phyloP scores from a whole-genome alignment of 2,888 invertebrate species.

The Nymphalis c-album region DNA sequence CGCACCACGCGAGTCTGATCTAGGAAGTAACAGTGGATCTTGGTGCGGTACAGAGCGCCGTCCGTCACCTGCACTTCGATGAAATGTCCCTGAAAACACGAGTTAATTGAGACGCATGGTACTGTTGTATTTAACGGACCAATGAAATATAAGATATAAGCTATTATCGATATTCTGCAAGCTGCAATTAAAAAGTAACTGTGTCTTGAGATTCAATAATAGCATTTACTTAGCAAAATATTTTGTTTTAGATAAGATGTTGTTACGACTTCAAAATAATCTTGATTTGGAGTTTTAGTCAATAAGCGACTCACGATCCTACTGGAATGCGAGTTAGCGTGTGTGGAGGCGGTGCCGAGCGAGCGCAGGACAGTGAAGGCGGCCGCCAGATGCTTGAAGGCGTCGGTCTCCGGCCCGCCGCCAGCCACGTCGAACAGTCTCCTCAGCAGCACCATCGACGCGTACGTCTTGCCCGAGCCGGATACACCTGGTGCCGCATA shows the following conservation, averaged over 20 bases:
- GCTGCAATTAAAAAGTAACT: no score
- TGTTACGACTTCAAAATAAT: not conserved
- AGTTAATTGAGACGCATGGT: not conserved
- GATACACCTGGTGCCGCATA: conserved; percentile 86
- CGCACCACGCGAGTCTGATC: conserved; percentile 96
- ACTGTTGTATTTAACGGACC: no score
- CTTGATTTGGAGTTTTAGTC: no score
- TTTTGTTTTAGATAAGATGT: not conserved
- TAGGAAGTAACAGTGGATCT: conserved; percentile 97
- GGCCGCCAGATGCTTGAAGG: conserved; percentile 96
- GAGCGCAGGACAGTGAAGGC: conserved; percentile 96
- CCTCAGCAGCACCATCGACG: conserved; percentile 93
- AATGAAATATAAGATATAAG: no score
- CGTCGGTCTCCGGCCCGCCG: conserved; percentile 96
- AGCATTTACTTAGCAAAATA: no score
- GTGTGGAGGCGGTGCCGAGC: conserved; percentile 94
- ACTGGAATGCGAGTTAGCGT: conserved; percentile 94
- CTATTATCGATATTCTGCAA: no score
- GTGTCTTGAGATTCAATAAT: not conserved
- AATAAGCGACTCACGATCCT: conserved; percentile 87
- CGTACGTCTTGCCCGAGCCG: conserved; percentile 96
- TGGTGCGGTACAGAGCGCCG: conserved; percentile 95
- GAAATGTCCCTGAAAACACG: conserved; percentile 89
- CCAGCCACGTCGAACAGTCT: conserved; percentile 96
- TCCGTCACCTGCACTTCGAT: conserved; percentile 98